These are phyloP conservation scores for Athrips mouffetella DNA, from an alignment of 2,888 invertebrate species.

Conservation along the genomic window DNA sequence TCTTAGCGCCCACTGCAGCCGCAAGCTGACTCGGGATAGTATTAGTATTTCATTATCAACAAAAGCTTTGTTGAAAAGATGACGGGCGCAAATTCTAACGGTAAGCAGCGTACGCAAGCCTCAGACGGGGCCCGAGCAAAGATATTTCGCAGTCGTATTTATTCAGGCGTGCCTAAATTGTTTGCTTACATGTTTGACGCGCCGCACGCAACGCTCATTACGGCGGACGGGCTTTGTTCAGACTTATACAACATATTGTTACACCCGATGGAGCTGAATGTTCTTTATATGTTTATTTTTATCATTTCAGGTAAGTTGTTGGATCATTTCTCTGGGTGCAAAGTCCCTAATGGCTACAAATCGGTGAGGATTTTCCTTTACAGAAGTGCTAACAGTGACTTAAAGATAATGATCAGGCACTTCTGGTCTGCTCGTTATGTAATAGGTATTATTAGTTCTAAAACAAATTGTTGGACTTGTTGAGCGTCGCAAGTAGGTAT, in stretches of 20 bases:
- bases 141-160: constrained; percentile 76
- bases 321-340: constrained; percentile 49
- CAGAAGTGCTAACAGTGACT: constrained; percentile 37
- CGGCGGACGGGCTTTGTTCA: constrained; percentile 70
- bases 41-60: constrained; percentile 76
- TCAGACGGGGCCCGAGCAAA: constrained; percentile 62
- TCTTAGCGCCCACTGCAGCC: constrained; percentile 42
- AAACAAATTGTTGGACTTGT: too few species aligned
- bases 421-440: constrained; percentile 16
- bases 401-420: constrained; percentile 20
- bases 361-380: constrained; percentile 59
- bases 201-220: constrained; percentile 76
- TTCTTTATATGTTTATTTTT: constrained; percentile 71
- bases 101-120: constrained; percentile 58
- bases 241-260: constrained; percentile 72
- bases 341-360: constrained; percentile 49
- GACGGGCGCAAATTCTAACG: constrained; percentile 63
- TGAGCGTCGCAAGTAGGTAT: too few species aligned
- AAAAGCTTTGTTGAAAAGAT: constrained; percentile 71
- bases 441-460: too few species aligned
- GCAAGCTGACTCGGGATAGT: constrained; percentile 60
- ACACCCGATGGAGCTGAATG: constrained; percentile 64
- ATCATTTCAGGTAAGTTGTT: constrained; percentile 71
- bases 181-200: constrained; percentile 78
- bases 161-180: constrained; percentile 77